Percentiles rank a stretch among this genome's conserved stretches.
These are phyloP conservation scores for Panthera leo DNA, from an alignment of 2,113 vertebrate genomes.

Conservation along the genomic window DNA sequence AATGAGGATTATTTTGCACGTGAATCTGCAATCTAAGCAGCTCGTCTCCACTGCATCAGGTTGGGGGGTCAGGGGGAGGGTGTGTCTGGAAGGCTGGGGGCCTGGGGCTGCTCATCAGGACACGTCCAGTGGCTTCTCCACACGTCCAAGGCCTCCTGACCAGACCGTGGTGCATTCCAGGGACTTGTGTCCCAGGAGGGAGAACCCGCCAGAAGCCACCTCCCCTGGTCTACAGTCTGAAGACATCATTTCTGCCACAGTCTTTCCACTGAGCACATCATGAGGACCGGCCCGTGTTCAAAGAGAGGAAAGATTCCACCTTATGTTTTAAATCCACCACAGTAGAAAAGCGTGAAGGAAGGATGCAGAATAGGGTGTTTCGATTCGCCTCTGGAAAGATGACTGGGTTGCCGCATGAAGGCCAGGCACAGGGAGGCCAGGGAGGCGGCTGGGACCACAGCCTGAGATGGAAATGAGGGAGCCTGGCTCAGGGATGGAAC, in stretches of 20 bases:
- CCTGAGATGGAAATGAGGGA: neutral
- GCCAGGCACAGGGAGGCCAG: neutral
- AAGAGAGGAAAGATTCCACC: slow-evolving; percentile 16
- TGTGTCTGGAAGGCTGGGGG: neutral
- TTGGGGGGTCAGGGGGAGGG: too few species aligned
- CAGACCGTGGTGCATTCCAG: too few species aligned
- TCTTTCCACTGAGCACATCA: neutral
- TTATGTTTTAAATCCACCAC: neutral
- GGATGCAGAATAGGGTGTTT: neutral
- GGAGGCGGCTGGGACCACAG: neutral
- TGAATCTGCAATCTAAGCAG: neutral
- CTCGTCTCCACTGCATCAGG: neutral
- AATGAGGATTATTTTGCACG: neutral
- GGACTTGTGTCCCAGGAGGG: neutral
- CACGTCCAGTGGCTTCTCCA: neutral
- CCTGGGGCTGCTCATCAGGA: neutral
- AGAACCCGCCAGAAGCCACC: neutral
- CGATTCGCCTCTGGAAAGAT: neutral
- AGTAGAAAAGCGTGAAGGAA: neutral
- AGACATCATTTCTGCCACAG: neutral
- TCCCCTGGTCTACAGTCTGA: neutral
- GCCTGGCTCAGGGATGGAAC: neutral
- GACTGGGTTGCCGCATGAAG: neutral
- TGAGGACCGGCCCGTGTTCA: neutral
- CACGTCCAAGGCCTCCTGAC: neutral